Evolutionary conservation across 2,113 vertebrate genomes (phyloP).

Genomic region (Alexandromys fortis): DNA sequence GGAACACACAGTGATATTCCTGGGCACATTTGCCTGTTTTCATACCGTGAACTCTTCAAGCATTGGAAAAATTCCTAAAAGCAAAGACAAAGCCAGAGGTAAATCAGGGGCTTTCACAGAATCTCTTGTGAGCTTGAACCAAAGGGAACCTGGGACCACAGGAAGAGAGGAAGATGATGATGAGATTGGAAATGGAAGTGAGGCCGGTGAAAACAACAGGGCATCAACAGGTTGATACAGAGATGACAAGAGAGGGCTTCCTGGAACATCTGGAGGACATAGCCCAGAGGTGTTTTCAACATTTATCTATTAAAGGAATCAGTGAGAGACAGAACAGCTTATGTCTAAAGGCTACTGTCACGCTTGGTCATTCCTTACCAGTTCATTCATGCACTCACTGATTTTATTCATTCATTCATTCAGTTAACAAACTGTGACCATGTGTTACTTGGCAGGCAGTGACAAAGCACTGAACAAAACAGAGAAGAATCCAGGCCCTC

Average conservation of each 20-base stretch:
- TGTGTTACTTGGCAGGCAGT: not conserved
- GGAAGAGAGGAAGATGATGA: not conserved
- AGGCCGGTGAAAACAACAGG: not conserved
- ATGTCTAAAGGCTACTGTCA: not conserved
- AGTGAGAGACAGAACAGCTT: not conserved
- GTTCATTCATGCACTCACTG: not conserved
- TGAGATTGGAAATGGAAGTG: not conserved
- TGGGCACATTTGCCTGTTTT: not conserved
- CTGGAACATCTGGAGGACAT: not conserved
- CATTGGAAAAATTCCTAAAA: not conserved
- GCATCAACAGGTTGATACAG: not conserved
- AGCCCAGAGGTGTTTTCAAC: not conserved
- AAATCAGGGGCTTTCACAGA: not conserved
- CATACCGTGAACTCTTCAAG: not conserved
- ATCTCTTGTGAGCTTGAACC: not conserved
- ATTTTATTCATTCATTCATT: not conserved
- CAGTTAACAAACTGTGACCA: not conserved
- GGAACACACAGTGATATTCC: rapidly evolving
- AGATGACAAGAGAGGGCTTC: not conserved
- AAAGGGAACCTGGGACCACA: not conserved
- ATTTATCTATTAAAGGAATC: not conserved
- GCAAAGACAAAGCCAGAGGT: not conserved
- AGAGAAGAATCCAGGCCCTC: not conserved
- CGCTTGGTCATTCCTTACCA: not conserved
- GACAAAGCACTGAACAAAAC: not conserved